Evolutionary conservation across 2,797 vertebrate species (phyloP).

Genomic region (Sebastes itinus): DNA sequence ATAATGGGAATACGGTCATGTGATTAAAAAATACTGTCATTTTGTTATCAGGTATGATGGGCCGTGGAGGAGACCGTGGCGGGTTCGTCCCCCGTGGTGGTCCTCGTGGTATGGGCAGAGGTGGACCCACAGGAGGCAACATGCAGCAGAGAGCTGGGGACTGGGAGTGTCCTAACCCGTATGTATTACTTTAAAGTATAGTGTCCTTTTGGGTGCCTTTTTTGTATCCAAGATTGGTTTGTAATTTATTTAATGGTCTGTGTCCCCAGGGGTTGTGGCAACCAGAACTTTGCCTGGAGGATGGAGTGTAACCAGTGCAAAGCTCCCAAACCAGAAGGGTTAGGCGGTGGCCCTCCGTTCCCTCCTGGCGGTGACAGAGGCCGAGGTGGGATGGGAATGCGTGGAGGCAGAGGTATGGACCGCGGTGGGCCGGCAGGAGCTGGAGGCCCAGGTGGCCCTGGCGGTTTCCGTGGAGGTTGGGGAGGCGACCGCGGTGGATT

Average conservation of each 20-base stretch:
- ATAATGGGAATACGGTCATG: rapidly evolving
- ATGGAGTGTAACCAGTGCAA: constrained; percentile 99
- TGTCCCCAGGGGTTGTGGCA: constrained; percentile 87
- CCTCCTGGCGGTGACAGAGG: constrained; percentile 91
- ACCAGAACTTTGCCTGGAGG: constrained; percentile 99
- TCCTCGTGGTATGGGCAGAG: constrained; percentile 89
- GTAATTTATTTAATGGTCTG: neutral
- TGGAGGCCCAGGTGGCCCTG: constrained; percentile 85
- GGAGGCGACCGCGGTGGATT: constrained; percentile 93
- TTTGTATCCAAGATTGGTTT: neutral
- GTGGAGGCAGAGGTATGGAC: constrained; percentile 93
- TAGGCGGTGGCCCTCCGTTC: constrained; percentile 88
- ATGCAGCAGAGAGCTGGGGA: constrained; percentile 97
- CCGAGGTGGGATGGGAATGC: constrained; percentile 92
- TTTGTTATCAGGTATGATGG: constrained; percentile 88
- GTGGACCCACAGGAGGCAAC: constrained; percentile 90
- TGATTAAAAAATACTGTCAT: neutral
- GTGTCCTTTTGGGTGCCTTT: neutral
- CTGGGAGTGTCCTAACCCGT: constrained; percentile 99
- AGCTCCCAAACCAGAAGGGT: constrained; percentile 94
- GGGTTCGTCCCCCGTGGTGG: constrained; percentile 90
- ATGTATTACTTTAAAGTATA: constrained; percentile 60
- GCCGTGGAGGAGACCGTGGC: constrained; percentile 93
- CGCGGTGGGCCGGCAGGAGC: constrained; percentile 84
- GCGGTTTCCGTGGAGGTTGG: constrained; percentile 92